phyloP scores from a whole-genome alignment of 2,797 vertebrate genomes.

The Geotrypetes seraphini region DNA sequence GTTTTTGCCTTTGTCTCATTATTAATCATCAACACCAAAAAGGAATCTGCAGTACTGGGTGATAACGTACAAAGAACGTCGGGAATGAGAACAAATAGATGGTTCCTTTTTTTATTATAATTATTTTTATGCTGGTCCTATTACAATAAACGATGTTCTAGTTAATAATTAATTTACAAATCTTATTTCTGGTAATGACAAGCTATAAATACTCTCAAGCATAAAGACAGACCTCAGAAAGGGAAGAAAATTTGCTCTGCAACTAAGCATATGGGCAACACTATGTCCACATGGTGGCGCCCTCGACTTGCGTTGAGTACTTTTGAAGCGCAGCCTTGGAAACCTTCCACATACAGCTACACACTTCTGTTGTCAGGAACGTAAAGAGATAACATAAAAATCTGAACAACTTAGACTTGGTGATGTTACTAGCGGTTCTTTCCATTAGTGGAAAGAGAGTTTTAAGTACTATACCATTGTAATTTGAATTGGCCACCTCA shows the following conservation, averaged over 20 bases:
- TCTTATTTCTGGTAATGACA: constrained; percentile 50
- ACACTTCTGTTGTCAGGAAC: constrained; percentile 22
- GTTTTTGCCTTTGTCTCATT: too few species aligned
- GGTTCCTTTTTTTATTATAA: constrained; percentile 47
- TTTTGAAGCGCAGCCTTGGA: constrained; percentile 2
- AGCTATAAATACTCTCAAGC: constrained; percentile 46
- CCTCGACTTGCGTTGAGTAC: constrained; percentile 28
- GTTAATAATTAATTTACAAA: constrained; percentile 58
- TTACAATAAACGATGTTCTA: constrained; percentile 39
- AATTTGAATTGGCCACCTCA: too few species aligned
- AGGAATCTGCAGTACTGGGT: too few species aligned
- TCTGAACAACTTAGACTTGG: constrained; percentile 27
- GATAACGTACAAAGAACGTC: constrained; percentile 45
- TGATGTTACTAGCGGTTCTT: background rate
- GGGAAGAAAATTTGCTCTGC: constrained; percentile 20
- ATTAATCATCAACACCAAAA: too few species aligned
- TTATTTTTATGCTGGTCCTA: constrained; percentile 32
- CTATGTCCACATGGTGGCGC: constrained; percentile 51
- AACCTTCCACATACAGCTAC: constrained; percentile 18
- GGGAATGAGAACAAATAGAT: constrained; percentile 41
- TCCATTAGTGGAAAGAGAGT: too few species aligned
- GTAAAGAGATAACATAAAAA: constrained; percentile 18
- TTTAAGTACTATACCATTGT: too few species aligned
- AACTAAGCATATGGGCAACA: too few species aligned
- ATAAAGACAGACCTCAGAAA: constrained; percentile 33